Evolutionary conservation across 2,888 invertebrate genomes (phyloP).

Genomic region (Drosophila antonietae): DNA sequence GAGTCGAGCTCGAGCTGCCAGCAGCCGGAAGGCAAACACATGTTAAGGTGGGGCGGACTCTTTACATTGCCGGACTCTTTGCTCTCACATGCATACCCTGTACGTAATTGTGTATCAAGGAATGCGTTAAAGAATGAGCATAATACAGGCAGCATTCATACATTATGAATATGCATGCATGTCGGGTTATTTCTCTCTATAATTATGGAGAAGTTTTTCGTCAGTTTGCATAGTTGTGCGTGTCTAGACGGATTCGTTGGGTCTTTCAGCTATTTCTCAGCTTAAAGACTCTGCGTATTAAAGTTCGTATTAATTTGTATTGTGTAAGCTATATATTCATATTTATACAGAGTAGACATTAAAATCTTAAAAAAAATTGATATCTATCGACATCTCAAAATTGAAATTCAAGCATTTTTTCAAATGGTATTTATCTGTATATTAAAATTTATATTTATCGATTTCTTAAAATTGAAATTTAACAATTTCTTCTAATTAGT

Average conservation of each 20-base stretch:
- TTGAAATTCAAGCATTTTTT: no score
- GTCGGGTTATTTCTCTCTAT: background rate
- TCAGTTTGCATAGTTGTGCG: background rate
- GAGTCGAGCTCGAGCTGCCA: conserved; percentile 1
- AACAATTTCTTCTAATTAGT: no score
- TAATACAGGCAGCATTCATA: background rate
- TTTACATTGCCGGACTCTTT: conserved; percentile 3
- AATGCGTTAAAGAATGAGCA: background rate
- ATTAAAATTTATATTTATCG: no score
- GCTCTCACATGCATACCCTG: conserved; percentile 5
- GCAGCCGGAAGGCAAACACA: conserved; percentile 71
- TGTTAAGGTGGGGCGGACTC: conserved; percentile 36
- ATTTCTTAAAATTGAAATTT: no score
- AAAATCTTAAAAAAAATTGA: no score
- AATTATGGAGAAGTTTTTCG: background rate
- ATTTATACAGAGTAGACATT: no score
- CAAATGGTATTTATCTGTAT: no score
- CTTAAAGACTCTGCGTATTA: no score
- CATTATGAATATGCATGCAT: background rate
- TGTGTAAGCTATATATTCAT: no score
- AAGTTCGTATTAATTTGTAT: no score
- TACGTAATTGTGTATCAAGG: background rate
- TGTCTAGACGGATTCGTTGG: background rate
- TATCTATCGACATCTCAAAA: no score
- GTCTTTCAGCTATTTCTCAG: no score